Percentiles rank a stretch among this genome's conserved stretches.
These are phyloP conservation scores for Telenomus remus DNA, from an alignment of 1,140 invertebrate genomes.

Conservation along the genomic window DNA sequence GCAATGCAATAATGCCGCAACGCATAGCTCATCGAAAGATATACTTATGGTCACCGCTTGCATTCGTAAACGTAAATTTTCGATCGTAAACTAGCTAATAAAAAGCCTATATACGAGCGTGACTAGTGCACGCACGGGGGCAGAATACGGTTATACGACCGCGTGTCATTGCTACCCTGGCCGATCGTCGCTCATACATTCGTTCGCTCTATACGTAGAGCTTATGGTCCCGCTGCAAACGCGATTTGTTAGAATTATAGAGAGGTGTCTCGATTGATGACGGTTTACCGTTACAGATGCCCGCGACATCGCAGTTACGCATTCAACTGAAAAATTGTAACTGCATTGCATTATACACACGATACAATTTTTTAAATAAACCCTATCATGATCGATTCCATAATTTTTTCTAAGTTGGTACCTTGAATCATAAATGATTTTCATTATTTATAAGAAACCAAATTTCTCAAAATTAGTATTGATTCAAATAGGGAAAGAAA, in stretches of 20 bases:
- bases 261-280: slow-evolving; percentile 47
- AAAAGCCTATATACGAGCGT: slow-evolving; percentile 37
- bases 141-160: slow-evolving; percentile 67
- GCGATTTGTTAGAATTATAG: slow-evolving; percentile 57
- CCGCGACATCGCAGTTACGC: slow-evolving; percentile 38
- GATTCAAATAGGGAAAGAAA: too few relatives aligned
- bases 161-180: slow-evolving; percentile 63
- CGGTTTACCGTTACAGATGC: slow-evolving; percentile 51
- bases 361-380: too few relatives aligned
- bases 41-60: slow-evolving; percentile 45
- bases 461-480: too few relatives aligned
- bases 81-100: slow-evolving; percentile 52
- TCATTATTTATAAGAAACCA: too few relatives aligned
- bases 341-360: slow-evolving; percentile 44
- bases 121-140: slow-evolving; percentile 58
- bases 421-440: too few relatives aligned
- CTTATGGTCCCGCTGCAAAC: slow-evolving; percentile 25
- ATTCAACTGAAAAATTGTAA: slow-evolving; percentile 47
- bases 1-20: slow-evolving; percentile 42
- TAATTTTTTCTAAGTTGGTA: too few relatives aligned
- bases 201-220: slow-evolving; percentile 44
- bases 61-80: slow-evolving; percentile 53
- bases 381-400: too few relatives aligned
- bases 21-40: slow-evolving; percentile 41
- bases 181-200: slow-evolving; percentile 50